Evolutionary conservation across 2,888 invertebrate genomes (phyloP), one percentile per base, ranked within the genome.

Genomic region (Isoperla grammatica): DNA sequence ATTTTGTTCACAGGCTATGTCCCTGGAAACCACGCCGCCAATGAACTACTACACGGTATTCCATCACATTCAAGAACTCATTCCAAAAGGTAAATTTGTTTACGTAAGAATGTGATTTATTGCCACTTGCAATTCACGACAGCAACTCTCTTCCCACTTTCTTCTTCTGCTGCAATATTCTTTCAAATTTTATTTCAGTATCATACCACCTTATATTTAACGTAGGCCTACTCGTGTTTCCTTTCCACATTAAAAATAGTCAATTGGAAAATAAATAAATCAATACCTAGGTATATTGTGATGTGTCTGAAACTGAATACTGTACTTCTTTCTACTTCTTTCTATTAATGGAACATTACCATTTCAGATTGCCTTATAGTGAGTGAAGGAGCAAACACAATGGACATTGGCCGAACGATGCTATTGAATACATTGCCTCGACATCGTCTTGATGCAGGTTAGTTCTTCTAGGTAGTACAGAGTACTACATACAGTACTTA

Each of bases 341-440:
- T n/a, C n/a, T n/a, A n/a, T n/a, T n/a, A n/a, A n/a, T n/a, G n/a
- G n/a, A n/a, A n/a, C n/a, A n/a, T n/a, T n/a, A n/a, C n/a, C n/a
- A n/a, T 76, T 76, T 60, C 67, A 71, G 89, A 97, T 75, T 85
- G 88, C 4, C 84, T 97, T 13, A 92, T 98, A 62, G 90, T 96
- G 23, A 96, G 95, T 71, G 97, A 98, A 76, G 98, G 97, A 19
- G 96, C 97, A 37, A 97, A 97, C 74, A 98, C 97, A 0, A 98
- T 98, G 98, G 97, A 98, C 72, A 97, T 97, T 71, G 96, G 97
- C 0, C 81, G 97, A 48, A 86, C 93, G 0, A 84, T 96, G 76
- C 76, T 97, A 39, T 77, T 86, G n/a, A 95, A 96, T 73, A 81
- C 81, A 67, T 77, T 85, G 65, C 92, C 96, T 0, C 78, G 95